Evolutionary conservation across 2,888 invertebrate species (phyloP).

Genomic region (Eristalis pertinax): DNA sequence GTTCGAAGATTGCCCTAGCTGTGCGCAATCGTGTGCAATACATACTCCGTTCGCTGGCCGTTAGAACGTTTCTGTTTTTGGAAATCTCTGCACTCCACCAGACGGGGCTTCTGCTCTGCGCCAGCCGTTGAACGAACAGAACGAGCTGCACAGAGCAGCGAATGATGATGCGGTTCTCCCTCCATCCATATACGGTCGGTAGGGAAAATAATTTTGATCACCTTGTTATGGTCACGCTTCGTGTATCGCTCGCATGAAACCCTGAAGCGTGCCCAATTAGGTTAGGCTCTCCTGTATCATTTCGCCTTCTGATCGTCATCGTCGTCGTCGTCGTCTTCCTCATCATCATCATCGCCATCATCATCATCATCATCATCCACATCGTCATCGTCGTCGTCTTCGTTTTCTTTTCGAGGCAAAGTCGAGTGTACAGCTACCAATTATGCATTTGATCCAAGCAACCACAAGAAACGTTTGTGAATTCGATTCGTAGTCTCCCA

Average conservation of each 20-base stretch:
- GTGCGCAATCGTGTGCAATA: constrained; percentile 17
- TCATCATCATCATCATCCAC: constrained; percentile 21
- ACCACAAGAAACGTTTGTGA: constrained; percentile 57
- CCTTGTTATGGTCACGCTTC: constrained; percentile 74
- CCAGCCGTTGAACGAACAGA: no score
- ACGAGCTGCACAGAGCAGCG: neutral
- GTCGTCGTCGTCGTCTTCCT: constrained; percentile 1
- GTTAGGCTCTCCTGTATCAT: constrained; percentile 70
- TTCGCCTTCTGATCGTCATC: constrained; percentile 54
- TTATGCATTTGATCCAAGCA: constrained; percentile 50
- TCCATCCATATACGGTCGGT: neutral
- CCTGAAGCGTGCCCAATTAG: constrained; percentile 75
- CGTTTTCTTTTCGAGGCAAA: constrained; percentile 19
- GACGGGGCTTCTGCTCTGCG: no score
- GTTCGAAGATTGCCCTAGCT: constrained; percentile 42
- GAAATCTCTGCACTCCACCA: constrained; percentile 29
- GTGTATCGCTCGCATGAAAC: constrained; percentile 73
- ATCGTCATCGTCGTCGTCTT: constrained; percentile 24
- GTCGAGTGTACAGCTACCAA: constrained; percentile 49
- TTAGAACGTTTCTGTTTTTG: constrained; percentile 55
- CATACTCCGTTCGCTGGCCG: constrained; percentile 33
- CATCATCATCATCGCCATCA: neutral
- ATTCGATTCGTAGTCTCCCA: constrained; percentile 46
- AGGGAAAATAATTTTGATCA: constrained; percentile 65
- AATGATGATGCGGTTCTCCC: constrained; percentile 32